Percentiles rank a stretch among this genome's conserved stretches.
phyloP scores from a whole-genome alignment of 1,140 invertebrate genomes.

The Heliconius himera region DNA sequence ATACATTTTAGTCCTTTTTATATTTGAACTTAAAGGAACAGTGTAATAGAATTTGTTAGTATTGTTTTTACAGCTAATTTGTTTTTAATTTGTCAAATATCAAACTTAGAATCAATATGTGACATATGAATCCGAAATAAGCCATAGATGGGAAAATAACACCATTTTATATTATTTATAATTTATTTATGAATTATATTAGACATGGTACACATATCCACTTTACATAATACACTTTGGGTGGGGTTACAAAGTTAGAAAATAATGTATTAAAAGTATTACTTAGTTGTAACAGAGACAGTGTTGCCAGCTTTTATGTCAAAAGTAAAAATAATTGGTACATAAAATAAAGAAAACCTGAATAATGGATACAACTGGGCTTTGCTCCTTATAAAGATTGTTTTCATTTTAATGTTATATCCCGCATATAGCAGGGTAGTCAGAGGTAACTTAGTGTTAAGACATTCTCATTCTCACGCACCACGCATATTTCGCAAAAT shows the following conservation, averaged over 20 bases:
- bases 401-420: too few relatives aligned
- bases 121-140: too few relatives aligned
- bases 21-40: too few relatives aligned
- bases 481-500: too few relatives aligned
- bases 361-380: neutral
- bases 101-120: too few relatives aligned
- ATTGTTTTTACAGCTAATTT: too few relatives aligned
- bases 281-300: neutral
- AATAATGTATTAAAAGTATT: slow-evolving; percentile 24
- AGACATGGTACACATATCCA: slow-evolving; percentile 43
- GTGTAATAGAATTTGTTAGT: too few relatives aligned
- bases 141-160: slow-evolving; percentile 15
- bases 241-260: slow-evolving; percentile 33
- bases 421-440: too few relatives aligned
- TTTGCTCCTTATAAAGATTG: neutral
- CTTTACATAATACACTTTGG: slow-evolving; percentile 39
- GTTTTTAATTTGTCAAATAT: too few relatives aligned
- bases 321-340: neutral
- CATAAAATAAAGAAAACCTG: neutral
- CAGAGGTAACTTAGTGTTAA: too few relatives aligned
- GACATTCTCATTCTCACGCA: too few relatives aligned
- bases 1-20: too few relatives aligned
- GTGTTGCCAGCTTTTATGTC: neutral
- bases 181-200: slow-evolving; percentile 40
- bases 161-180: slow-evolving; percentile 24